Evolutionary conservation across 2,888 invertebrate genomes (phyloP).

Genomic region (Zonitis immaculata): DNA sequence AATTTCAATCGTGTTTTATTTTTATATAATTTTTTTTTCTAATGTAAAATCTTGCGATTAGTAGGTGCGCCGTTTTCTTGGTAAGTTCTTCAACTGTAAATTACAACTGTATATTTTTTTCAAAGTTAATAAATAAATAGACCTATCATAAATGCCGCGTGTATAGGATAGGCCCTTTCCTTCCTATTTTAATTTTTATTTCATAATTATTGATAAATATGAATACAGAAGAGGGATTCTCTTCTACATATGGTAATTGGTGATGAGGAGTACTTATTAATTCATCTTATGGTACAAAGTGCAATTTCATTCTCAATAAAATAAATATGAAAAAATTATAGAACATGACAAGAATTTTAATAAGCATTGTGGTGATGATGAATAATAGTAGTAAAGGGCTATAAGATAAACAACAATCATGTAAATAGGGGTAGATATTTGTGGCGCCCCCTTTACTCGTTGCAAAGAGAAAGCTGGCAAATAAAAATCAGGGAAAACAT

Average conservation of each 20-base stretch:
- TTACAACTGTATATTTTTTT: constrained; percentile 24
- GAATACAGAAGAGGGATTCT: too few species aligned
- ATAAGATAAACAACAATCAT: too few species aligned
- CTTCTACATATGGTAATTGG: too few species aligned
- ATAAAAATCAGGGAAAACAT: too few species aligned
- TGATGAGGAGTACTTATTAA: too few species aligned
- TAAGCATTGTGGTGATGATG: too few species aligned
- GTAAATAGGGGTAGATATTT: not conserved
- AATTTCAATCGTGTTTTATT: constrained; percentile 1
- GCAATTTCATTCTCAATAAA: too few species aligned
- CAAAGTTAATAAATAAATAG: constrained; percentile 31
- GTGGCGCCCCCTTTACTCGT: not conserved
- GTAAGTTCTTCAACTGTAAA: constrained; percentile 31
- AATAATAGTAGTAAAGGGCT: too few species aligned
- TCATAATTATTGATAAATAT: not conserved
- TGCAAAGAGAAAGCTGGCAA: not conserved
- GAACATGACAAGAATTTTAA: too few species aligned
- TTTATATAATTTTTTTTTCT: not conserved
- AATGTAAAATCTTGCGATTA: constrained; percentile 17
- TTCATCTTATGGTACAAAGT: too few species aligned
- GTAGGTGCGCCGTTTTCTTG: constrained; percentile 28
- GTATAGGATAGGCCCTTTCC: constrained; percentile 39
- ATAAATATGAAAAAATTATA: too few species aligned
- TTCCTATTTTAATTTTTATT: constrained; percentile 21
- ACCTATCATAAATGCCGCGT: constrained; percentile 31